Percentiles rank a stretch among this genome's conserved stretches.
Conservation (phyloP, 2,113 vertebrate species). For the Leptobrachium ailaonicum region DNA sequence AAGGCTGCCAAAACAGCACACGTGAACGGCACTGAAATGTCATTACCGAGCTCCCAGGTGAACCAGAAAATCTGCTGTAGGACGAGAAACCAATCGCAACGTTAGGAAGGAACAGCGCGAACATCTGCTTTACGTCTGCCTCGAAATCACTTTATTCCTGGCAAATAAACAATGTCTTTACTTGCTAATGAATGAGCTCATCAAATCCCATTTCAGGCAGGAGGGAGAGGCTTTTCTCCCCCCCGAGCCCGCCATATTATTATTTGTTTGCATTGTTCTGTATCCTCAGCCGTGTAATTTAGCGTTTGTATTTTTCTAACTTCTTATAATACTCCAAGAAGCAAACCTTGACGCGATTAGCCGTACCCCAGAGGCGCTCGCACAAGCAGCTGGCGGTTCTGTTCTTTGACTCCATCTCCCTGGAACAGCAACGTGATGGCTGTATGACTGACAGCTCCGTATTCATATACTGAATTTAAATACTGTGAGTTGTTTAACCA, state of each 20-base stretch:
- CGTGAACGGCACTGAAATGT: not conserved
- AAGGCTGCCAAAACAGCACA: not conserved
- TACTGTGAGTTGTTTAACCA: no score
- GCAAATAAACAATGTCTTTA: no score
- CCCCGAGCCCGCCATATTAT: no score
- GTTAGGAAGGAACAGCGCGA: not conserved
- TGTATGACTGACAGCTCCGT: no score
- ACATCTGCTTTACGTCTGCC: not conserved
- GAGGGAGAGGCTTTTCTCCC: not conserved
- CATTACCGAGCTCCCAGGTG: not conserved
- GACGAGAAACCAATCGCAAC: not conserved
- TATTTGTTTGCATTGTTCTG: not conserved
- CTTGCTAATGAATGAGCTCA: slow-evolving; percentile 7
- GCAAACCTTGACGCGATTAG: not conserved
- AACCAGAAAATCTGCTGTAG: not conserved
- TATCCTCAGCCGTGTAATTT: not conserved
- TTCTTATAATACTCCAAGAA: not conserved
- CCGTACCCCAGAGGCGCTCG: not conserved
- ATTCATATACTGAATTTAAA: no score
- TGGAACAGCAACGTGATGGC: no score
- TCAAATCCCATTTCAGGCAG: not conserved
- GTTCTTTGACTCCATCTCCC: not conserved
- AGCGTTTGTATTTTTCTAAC: slow-evolving; percentile 1
- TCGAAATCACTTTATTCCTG: not conserved
- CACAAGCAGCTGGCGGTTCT: not conserved